phyloP scores from a whole-genome alignment of 2,113 vertebrate genomes.

The Macquaria australasica region DNA sequence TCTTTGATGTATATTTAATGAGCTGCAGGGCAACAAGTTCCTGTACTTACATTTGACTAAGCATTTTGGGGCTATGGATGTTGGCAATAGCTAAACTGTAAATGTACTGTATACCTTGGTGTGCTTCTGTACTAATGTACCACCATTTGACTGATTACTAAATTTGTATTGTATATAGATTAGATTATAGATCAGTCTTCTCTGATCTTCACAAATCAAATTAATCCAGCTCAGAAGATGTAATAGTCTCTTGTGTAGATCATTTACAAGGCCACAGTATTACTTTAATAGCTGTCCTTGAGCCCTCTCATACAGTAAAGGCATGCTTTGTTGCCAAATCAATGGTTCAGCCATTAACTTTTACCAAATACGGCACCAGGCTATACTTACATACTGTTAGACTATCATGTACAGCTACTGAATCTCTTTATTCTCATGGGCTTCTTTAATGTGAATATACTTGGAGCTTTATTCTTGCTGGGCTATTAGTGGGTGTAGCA shows the following conservation, averaged over 20 bases:
- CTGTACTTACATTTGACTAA: constrained; percentile 58
- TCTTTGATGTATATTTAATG: constrained; percentile 83
- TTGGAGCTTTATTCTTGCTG: constrained; percentile 1
- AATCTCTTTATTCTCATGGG: not conserved
- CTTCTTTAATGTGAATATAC: constrained; percentile 28
- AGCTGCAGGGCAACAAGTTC: constrained; percentile 39
- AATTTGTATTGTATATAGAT: not conserved
- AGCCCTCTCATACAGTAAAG: constrained; percentile 37
- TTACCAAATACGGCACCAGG: constrained; percentile 45
- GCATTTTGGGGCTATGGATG: constrained; percentile 11
- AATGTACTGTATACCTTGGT: not conserved
- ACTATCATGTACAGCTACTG: not conserved
- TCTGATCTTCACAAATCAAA: constrained; percentile 5
- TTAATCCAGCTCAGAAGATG: constrained; percentile 7
- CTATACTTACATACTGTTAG: constrained; percentile 20
- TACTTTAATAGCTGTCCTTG: constrained; percentile 53
- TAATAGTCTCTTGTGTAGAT: constrained; percentile 33
- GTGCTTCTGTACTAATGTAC: not conserved
- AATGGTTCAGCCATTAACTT: constrained; percentile 65
- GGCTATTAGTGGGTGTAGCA: constrained; percentile 17
- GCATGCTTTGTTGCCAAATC: constrained; percentile 51
- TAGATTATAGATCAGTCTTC: not conserved
- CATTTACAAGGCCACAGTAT: constrained; percentile 31
- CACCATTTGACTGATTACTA: not conserved
- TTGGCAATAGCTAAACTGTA: constrained; percentile 18